These are phyloP conservation scores for Zygogramma bicolorata DNA, from an alignment of 2,888 invertebrate species.

Conservation along the genomic window DNA sequence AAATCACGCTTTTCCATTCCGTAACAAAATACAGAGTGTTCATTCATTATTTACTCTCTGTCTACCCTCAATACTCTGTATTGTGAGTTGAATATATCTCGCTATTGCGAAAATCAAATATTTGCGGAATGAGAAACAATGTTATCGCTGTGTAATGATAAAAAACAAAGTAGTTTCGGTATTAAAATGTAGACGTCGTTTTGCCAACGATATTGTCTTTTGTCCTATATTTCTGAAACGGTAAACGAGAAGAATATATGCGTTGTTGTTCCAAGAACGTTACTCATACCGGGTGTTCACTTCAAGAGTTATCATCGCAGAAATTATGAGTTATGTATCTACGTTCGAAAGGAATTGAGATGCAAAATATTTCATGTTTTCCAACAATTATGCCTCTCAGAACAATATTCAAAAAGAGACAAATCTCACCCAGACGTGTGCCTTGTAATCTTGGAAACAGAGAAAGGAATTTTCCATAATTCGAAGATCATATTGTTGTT, in stretches of 20 bases:
- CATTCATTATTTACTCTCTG: slow-evolving; percentile 13
- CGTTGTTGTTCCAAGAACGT: neutral
- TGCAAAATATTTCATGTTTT: too few relatives aligned
- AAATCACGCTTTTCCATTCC: neutral
- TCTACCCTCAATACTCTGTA: slow-evolving; percentile 4
- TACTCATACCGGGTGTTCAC: neutral
- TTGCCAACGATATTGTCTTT: slow-evolving; percentile 7
- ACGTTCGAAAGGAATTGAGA: too few relatives aligned
- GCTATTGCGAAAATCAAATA: slow-evolving; percentile 26
- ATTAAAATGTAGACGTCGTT: slow-evolving; percentile 3
- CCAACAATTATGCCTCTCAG: too few relatives aligned
- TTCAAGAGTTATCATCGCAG: neutral
- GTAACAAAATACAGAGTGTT: neutral
- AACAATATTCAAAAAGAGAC: too few relatives aligned
- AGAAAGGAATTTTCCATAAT: too few relatives aligned
- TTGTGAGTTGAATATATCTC: slow-evolving; percentile 4
- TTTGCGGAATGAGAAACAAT: slow-evolving; percentile 31
- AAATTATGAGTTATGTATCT: too few relatives aligned
- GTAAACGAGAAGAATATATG: slow-evolving; percentile 1
- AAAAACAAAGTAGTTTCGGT: slow-evolving; percentile 15
- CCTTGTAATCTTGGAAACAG: too few relatives aligned
- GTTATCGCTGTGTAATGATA: slow-evolving; percentile 26
- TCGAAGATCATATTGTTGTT: too few relatives aligned
- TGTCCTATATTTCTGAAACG: slow-evolving; percentile 4
- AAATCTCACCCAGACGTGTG: too few relatives aligned